These are phyloP conservation scores for Heterotis niloticus DNA, from an alignment of 2,113 vertebrate species.

Conservation along the genomic window DNA sequence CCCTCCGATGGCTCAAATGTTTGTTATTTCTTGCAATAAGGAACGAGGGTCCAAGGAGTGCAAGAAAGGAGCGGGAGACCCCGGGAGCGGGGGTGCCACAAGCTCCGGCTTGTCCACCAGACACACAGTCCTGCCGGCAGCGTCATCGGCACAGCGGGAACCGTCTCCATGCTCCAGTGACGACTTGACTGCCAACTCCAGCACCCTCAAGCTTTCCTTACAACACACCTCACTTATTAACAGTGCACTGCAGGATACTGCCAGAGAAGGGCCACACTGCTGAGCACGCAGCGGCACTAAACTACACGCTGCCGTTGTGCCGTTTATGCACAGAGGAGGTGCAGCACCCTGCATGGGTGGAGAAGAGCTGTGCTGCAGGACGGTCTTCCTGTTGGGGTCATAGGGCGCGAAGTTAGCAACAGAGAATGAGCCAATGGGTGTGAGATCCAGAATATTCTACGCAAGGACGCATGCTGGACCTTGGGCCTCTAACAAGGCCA, in stretches of 20 bases:
- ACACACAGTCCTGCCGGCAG: constrained; percentile 37
- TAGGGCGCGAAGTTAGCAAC: too few species aligned
- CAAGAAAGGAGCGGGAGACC: constrained; percentile 2
- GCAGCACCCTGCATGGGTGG: too few species aligned
- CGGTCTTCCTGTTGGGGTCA: too few species aligned
- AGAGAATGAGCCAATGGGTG: too few species aligned
- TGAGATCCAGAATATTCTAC: too few species aligned
- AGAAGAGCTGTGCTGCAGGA: too few species aligned
- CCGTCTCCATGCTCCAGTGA: constrained; percentile 26
- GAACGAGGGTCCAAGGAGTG: constrained; percentile 6
- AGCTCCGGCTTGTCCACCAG: constrained; percentile 40
- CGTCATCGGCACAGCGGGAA: constrained; percentile 34
- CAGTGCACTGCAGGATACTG: background rate
- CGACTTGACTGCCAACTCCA: background rate
- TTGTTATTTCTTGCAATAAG: constrained; percentile 32
- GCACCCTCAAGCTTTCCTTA: too few species aligned
- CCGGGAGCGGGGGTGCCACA: constrained; percentile 21
- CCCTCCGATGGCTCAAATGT: constrained; percentile 6
- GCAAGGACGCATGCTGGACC: too few species aligned
- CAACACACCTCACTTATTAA: background rate
- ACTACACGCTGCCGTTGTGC: too few species aligned
- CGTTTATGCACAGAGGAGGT: too few species aligned
- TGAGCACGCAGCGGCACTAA: too few species aligned
- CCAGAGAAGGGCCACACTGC: background rate
- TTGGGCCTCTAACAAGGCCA: too few species aligned